Percentiles rank a stretch among this genome's conserved stretches.
phyloP scores from a whole-genome alignment of 2,113 vertebrate species.

The Elaphurus davidianus region DNA sequence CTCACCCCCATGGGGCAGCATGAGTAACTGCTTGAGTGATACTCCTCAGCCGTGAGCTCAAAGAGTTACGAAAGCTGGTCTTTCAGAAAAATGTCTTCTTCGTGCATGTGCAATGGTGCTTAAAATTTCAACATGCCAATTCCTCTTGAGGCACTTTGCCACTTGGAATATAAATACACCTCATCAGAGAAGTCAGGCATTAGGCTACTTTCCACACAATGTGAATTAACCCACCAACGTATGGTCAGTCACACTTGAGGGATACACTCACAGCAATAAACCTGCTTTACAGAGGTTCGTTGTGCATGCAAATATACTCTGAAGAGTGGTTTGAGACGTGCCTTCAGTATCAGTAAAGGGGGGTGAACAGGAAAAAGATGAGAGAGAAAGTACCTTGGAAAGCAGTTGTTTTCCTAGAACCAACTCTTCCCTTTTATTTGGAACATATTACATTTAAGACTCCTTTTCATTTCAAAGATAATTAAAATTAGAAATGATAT shows the following conservation, averaged over 20 bases:
- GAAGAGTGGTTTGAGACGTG: not conserved
- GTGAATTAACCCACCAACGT: not conserved
- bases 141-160: not conserved
- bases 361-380: not conserved
- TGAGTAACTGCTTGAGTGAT: not conserved
- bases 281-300: not conserved
- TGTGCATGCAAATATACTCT: not conserved
- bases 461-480: constrained; percentile 9
- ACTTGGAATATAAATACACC: not conserved
- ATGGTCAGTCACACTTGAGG: not conserved
- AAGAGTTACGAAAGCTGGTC: not conserved
- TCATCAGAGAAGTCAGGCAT: not conserved
- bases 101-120: too few species aligned
- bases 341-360: not conserved
- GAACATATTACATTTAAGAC: not conserved
- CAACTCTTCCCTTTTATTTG: not conserved
- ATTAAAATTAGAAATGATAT: constrained; percentile 22
- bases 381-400: not conserved
- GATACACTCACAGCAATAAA: not conserved
- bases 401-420: not conserved
- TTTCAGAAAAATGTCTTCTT: not conserved
- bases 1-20: fast-evolving
- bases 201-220: not conserved
- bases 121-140: not conserved
- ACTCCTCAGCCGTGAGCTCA: not conserved